Base-by-base conservation (phyloP, 2,888 invertebrate species). In the Chaetoderma sp. region DNA sequence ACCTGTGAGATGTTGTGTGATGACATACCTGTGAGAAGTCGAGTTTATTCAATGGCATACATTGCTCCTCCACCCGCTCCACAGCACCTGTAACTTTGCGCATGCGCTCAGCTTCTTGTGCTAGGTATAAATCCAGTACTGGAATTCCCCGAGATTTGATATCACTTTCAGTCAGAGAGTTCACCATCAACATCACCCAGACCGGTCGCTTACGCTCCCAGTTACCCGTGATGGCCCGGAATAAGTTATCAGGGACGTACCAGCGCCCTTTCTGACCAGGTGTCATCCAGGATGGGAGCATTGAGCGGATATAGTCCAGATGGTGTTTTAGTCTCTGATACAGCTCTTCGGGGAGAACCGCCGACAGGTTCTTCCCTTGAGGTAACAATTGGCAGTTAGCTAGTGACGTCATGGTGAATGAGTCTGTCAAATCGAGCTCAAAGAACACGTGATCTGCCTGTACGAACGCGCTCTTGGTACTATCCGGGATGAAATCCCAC, bases 151-250 rank as follows among this genome's bases (percentile, higher is more conserved):
- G 77, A 56, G 86, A 82, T 70, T 83, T 81, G 36, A 88, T 82
- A 74, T 88, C 86, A 68, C 83, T 81, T 73, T 88, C 88, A 18
- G 88, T 88, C 74, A 90, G 77, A 25, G 89, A 88, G 76, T 89
- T 88, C 49, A 90, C 82, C 84, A 89, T 85, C 64, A 90, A 79
- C 85, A 90, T 87, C 57, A 89, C 85, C 89, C 89, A 90, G 36
- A 89, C 86, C 1, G 89, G 89, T 39, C 89, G 78, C 78, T 89
- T 89, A 33, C 87, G 77, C 67, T 88, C 86, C 89, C 89, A 90
- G 76, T 88, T 87, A 25, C 87, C 88, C 32, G 88, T 86, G 42
- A 88, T 86, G 33, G 88, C 85, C 62, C 86, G 85, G 76, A 87
- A 88, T 55, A 88, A 81, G 75, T 88, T 88, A 68, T 88, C 88